Base-by-base conservation (phyloP, 1,140 invertebrate genomes). In the Whitmania pigra region DNA sequence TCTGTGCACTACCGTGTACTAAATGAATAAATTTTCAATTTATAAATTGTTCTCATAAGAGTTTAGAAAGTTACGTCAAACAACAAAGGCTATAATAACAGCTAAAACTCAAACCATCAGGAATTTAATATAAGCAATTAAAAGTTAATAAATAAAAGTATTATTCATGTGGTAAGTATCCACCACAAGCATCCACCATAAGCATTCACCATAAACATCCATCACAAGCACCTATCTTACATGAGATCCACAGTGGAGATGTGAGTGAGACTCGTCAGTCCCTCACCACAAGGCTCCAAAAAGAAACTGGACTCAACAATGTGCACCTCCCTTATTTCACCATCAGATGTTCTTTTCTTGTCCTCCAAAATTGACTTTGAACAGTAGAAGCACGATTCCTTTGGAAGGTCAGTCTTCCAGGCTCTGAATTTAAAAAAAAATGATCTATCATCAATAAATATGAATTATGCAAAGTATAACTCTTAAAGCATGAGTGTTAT, bases 181-280 rank as follows among this genome's bases (percentile, higher is more conserved):
- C 20, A 20, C 5, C 54, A 57, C 20, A 57, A 57, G 5, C 2
- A 57, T 5, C 54, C 20, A 57, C 9, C 54, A 3, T 20, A n/a
- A 57, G 54, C 22, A 63, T 9, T 5, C 20, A 20, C 5, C 54
- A 57, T 5, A 57, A 57, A n/a, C 2, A 57, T 5, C 54, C 20
- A 57, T 25, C 54, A 3, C 5, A n/a, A 57, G 54, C 22, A 63
- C 11, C 11, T 7, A n/a, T 15, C 57, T 63, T 25, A 63, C 57
- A 63, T 22, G 29, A 63, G 57, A 63, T 63, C 57, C 22, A 63
- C 22, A 63, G 57, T 63, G 57, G 29, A 31, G 29, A 63, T 63
- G 57, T 63, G 57, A 13, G 57, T 63, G 22, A 63, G 29, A 22
- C 29, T 22, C 11, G 57, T 31, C 22, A 25, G 29, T 4, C 57